These are phyloP conservation scores for Scrobipalpa atriplicella DNA, from an alignment of 2,888 invertebrate species.

Conservation along the genomic window DNA sequence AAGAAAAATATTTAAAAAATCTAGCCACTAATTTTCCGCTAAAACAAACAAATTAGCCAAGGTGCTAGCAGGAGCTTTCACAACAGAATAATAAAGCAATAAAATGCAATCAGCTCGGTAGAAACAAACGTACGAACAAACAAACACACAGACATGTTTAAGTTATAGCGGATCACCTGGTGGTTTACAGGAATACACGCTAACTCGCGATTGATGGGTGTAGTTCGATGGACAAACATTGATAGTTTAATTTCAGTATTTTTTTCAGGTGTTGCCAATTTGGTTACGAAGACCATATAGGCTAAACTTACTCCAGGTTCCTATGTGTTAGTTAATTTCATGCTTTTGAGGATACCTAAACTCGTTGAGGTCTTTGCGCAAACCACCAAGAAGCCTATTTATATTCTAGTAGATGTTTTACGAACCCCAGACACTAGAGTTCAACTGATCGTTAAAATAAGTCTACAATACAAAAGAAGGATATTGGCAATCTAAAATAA, in stretches of 20 bases:
- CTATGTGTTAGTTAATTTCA: too few species aligned
- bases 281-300: too few species aligned
- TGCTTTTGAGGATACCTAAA: too few species aligned
- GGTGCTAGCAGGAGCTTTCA: constrained; percentile 32
- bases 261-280: too few species aligned
- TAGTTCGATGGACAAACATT: constrained; percentile 40
- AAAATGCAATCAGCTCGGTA: constrained; percentile 67
- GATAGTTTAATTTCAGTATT: constrained; percentile 46
- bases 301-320: too few species aligned
- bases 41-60: constrained; percentile 28
- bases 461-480: too few species aligned
- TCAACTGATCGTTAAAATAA: too few species aligned
- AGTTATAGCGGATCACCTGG: constrained; percentile 65
- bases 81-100: constrained; percentile 50
- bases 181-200: constrained; percentile 76
- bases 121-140: constrained; percentile 69
- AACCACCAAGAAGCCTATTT: too few species aligned
- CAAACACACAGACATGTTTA: constrained; percentile 50
- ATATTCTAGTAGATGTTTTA: too few species aligned
- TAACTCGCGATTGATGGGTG: constrained; percentile 69
- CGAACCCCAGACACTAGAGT: too few species aligned
- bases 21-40: background rate
- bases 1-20: background rate
- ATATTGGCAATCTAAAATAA: too few species aligned
- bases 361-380: too few species aligned